Base-by-base conservation (phyloP, 2,113 vertebrate genomes). In the Hemibagrus wyckioides region DNA sequence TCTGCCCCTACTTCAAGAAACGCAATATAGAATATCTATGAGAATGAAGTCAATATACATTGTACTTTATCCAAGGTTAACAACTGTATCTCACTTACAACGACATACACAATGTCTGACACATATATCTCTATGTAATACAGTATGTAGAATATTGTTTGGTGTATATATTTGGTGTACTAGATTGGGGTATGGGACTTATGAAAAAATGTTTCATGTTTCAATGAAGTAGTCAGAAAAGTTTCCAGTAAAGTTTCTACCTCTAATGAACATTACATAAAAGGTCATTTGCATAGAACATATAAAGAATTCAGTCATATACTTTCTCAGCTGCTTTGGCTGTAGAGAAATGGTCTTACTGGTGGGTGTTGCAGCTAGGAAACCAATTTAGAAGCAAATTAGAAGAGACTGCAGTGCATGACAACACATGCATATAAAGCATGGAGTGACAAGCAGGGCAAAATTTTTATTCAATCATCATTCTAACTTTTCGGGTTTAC, bases 301-400 rank as follows among this genome's bases (percentile, higher is more conserved):
- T 19, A 71, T 23, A 39, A 71, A 19, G 8, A 71, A 71, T 21
- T 33, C 33, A 71, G 67, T 71, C 30, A 36, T 33, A 67, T 13
- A 33, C 1, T 67, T 39, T 2, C 33, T 71, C 33, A 23, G 33
- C 36, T 71, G 17, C 17, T 39, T 71, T 71, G 36, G 39, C 36
- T 71, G 67, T 39, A 71, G 36, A 39, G 23, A 67, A 28, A 61
- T 61, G 59, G 59, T 61, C 9, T 65, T 65, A 65, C 61, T 65
- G 61, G 65, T 36, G 30, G 5, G 65, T 36, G 15, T 69, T 69
- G 30, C 33, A 69, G 65, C 30, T 69, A 36, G 65, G 65, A 69
- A 69, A 69, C 65, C 65, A 69, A 69, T 69, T 36, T 69, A 69
- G 15, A 36, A 30, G 65, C 65, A 69, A 69, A 69, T 69, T 69